phyloP scores from a whole-genome alignment of 1,140 invertebrate species.

The Chironomus tepperi region DNA sequence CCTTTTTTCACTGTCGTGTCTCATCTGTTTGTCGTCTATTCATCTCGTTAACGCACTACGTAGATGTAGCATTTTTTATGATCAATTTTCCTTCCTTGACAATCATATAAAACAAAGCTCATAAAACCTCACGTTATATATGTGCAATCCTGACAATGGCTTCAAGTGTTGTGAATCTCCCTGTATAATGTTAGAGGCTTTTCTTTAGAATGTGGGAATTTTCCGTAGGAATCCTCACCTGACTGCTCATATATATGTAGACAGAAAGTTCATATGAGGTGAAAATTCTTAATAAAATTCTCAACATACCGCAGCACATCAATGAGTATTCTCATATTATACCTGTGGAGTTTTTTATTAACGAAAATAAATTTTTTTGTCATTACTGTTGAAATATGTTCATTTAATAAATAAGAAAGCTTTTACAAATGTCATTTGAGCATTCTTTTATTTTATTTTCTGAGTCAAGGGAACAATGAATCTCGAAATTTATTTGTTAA shows the following conservation, averaged over 20 bases:
- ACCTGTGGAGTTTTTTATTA: neutral
- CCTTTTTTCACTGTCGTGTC: too few relatives aligned
- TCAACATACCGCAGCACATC: neutral
- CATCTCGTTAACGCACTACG: too few relatives aligned
- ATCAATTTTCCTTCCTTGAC: too few relatives aligned
- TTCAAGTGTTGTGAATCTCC: neutral
- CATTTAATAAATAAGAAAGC: neutral
- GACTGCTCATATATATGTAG: neutral
- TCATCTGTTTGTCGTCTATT: too few relatives aligned
- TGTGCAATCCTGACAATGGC: too few relatives aligned
- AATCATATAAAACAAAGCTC: neutral
- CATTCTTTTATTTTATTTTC: too few relatives aligned
- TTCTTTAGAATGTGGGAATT: constrained; percentile 12
- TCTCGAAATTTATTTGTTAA: too few relatives aligned
- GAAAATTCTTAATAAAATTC: constrained; percentile 6
- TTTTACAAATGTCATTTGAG: too few relatives aligned
- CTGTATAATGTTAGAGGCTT: neutral
- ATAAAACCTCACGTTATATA: neutral
- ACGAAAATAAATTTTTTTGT: neutral
- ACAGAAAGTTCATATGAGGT: neutral
- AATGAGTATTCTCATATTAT: neutral
- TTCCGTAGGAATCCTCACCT: neutral
- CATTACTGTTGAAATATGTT: neutral
- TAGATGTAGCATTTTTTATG: too few relatives aligned
- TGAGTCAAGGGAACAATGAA: too few relatives aligned